Evolutionary conservation across 2,113 vertebrate genomes (phyloP).

Genomic region (Phylloscopus trochiloides): DNA sequence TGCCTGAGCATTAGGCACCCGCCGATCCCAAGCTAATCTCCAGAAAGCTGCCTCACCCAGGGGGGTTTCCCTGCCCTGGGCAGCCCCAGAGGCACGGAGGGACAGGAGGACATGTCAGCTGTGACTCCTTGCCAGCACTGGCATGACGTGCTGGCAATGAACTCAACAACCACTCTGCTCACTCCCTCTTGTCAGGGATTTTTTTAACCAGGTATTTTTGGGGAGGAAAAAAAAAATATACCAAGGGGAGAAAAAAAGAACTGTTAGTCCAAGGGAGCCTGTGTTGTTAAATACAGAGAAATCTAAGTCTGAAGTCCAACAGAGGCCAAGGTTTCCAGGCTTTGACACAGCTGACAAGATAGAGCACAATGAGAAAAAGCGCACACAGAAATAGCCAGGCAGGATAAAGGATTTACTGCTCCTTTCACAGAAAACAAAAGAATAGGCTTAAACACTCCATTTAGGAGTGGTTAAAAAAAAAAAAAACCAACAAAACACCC

Average conservation of each 20-base stretch:
- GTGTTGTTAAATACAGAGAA: constrained; percentile 45
- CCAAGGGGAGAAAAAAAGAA: neutral
- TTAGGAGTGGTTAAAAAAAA: neutral
- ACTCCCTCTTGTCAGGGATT: neutral
- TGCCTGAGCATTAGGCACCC: neutral
- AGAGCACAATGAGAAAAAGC: constrained; percentile 42
- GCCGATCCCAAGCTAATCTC: neutral
- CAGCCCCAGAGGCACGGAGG: neutral
- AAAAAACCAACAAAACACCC: neutral
- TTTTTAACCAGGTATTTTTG: neutral
- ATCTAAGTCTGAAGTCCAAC: constrained; percentile 14
- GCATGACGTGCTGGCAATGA: neutral
- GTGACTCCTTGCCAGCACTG: neutral
- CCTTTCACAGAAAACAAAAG: constrained; percentile 58
- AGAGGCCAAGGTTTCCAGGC: constrained; percentile 39
- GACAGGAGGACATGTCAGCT: neutral
- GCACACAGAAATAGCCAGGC: constrained; percentile 36
- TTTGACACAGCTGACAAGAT: constrained; percentile 58
- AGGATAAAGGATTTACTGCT: constrained; percentile 65
- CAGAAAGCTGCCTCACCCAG: neutral
- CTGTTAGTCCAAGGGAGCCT: neutral
- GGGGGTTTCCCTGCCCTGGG: neutral
- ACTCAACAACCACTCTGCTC: neutral
- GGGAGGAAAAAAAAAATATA: neutral
- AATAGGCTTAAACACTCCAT: constrained; percentile 59